These are phyloP conservation scores for Phalacrocorax carbo DNA, from an alignment of 2,113 vertebrate genomes.

Conservation along the genomic window DNA sequence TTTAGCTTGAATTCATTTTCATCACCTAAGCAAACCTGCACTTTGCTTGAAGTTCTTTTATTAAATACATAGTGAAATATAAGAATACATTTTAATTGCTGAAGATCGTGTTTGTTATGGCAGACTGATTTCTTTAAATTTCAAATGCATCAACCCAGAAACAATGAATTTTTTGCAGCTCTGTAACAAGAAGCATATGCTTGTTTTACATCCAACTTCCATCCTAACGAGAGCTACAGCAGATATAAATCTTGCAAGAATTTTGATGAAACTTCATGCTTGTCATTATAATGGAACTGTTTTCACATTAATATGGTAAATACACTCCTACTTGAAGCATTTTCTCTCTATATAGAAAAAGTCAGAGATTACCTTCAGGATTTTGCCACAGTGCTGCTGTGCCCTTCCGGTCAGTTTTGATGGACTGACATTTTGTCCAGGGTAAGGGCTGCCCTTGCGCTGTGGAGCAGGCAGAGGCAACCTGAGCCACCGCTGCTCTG, in stretches of 20 bases:
- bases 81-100: background rate
- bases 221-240: background rate
- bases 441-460: background rate
- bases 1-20: background rate
- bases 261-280: slow-evolving; percentile 16
- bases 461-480: background rate
- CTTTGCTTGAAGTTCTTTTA: background rate
- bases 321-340: background rate
- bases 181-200: slow-evolving; percentile 58
- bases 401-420: fast-evolving
- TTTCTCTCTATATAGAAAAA: slow-evolving; percentile 7
- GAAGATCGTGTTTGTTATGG: slow-evolving; percentile 25
- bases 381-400: background rate
- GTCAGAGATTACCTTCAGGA: background rate
- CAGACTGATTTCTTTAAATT: slow-evolving; percentile 42
- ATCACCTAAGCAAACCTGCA: background rate
- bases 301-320: slow-evolving; percentile 19
- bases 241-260: background rate
- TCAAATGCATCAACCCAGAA: slow-evolving; percentile 5
- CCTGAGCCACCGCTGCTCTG: background rate
- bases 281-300: background rate
- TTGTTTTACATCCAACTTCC: slow-evolving; percentile 53
- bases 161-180: slow-evolving; percentile 17
- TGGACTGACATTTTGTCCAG: background rate
- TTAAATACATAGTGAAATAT: background rate